Percentiles rank a stretch among this genome's conserved stretches.
phyloP scores from a whole-genome alignment of 2,113 vertebrate species.

The Cinclus mexicanus region DNA sequence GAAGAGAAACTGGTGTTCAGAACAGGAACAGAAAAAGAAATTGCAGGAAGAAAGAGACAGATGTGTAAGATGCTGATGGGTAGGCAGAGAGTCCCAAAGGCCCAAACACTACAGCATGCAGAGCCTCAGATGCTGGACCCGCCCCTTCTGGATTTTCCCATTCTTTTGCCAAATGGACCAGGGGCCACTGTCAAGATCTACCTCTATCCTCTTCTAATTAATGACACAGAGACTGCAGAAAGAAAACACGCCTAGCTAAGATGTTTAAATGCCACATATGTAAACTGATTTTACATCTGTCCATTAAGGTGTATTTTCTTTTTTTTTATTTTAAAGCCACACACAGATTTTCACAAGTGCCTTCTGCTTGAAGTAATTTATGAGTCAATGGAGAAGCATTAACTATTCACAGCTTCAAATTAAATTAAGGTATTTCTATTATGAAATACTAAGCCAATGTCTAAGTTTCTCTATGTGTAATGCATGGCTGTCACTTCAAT shows the following conservation, averaged over 20 bases:
- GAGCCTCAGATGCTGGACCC: background rate
- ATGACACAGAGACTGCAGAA: background rate
- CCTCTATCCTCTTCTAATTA: background rate
- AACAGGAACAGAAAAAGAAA: constrained; percentile 27
- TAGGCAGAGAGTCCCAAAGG: background rate
- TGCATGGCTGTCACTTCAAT: background rate
- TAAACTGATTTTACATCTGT: background rate
- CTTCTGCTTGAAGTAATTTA: background rate
- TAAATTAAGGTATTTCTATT: background rate
- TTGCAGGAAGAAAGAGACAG: background rate
- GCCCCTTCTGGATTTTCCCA: background rate
- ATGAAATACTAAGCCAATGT: background rate
- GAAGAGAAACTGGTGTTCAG: background rate
- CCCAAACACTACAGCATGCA: background rate
- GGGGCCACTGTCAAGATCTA: background rate
- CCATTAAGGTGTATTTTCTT: background rate
- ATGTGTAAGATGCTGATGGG: background rate
- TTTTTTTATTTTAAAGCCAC: background rate
- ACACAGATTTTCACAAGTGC: background rate
- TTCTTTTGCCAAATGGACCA: background rate
- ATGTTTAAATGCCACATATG: background rate
- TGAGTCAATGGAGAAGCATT: background rate
- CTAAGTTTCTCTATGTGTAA: background rate
- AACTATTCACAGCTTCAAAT: background rate
- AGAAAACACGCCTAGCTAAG: background rate